Conservation (phyloP, 2,888 invertebrate genomes). For the Lepidocyrtinus sp. region DNA sequence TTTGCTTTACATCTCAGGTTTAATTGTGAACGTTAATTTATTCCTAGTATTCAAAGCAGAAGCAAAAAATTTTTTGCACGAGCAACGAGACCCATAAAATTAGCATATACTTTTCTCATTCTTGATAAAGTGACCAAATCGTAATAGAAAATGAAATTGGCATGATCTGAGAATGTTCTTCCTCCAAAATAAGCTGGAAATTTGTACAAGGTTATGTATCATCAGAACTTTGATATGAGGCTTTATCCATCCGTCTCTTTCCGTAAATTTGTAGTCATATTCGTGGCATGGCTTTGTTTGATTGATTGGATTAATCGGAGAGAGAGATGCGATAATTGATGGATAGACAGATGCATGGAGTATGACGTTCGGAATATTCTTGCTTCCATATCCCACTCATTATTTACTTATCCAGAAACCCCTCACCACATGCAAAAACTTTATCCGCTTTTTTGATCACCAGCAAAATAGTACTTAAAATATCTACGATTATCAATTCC, state of each 20-base stretch:
- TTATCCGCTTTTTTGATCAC: too few relatives aligned
- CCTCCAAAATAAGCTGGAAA: too few relatives aligned
- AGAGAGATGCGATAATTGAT: neutral
- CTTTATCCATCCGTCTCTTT: slow-evolving; percentile 5
- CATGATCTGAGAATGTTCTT: too few relatives aligned
- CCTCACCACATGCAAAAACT: too few relatives aligned
- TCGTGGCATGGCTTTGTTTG: neutral
- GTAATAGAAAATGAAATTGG: neutral
- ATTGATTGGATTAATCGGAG: neutral
- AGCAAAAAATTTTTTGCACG: too few relatives aligned
- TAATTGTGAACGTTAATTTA: too few relatives aligned
- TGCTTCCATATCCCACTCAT: neutral
- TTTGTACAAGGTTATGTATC: neutral
- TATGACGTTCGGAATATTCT: neutral
- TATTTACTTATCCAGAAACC: too few relatives aligned
- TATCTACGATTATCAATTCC: neutral
- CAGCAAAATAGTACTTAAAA: too few relatives aligned
- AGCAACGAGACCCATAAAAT: too few relatives aligned
- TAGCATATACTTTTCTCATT: neutral
- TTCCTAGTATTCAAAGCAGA: too few relatives aligned
- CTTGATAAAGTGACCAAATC: neutral
- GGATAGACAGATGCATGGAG: slow-evolving; percentile 8
- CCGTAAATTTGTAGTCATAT: neutral
- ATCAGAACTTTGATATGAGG: neutral
- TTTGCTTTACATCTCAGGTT: too few relatives aligned